These are phyloP conservation scores for Stylophora pistillata DNA, from an alignment of 64 coral and sea anemone genomes.

Conservation along the genomic window DNA sequence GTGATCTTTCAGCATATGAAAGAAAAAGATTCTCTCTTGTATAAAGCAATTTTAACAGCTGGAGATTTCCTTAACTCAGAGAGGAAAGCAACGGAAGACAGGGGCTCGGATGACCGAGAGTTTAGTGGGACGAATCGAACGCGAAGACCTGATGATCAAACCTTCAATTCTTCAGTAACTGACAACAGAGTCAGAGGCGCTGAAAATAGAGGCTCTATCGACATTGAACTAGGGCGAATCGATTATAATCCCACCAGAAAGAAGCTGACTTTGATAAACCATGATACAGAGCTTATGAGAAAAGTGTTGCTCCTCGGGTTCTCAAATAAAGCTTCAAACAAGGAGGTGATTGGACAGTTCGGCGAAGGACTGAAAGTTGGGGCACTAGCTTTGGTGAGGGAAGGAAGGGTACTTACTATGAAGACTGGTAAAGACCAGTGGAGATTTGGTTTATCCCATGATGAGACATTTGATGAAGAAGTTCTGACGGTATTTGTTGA, in stretches of 20 bases:
- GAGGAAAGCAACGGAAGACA: neutral
- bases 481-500: conserved; percentile 69
- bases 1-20: neutral
- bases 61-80: neutral
- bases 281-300: conserved; percentile 47
- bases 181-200: neutral
- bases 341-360: conserved; percentile 75
- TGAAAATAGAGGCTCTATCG: neutral
- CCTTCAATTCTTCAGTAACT: neutral
- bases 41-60: conserved; percentile 5
- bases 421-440: conserved; percentile 68
- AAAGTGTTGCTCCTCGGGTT: conserved; percentile 71
- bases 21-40: neutral
- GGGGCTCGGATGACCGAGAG: too few species aligned
- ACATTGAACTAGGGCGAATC: conserved; percentile 53
- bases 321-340: conserved; percentile 64
- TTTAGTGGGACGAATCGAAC: neutral
- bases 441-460: conserved; percentile 50
- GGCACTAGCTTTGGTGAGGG: conserved; percentile 58
- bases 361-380: conserved; percentile 76
- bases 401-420: conserved; percentile 61
- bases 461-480: conserved; percentile 61
- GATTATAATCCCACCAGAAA: conserved; percentile 30
- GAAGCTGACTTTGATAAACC: conserved; percentile 47
- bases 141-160: neutral